These are phyloP conservation scores for Neoascia interrupta DNA, from an alignment of 2,888 invertebrate species.

Conservation along the genomic window DNA sequence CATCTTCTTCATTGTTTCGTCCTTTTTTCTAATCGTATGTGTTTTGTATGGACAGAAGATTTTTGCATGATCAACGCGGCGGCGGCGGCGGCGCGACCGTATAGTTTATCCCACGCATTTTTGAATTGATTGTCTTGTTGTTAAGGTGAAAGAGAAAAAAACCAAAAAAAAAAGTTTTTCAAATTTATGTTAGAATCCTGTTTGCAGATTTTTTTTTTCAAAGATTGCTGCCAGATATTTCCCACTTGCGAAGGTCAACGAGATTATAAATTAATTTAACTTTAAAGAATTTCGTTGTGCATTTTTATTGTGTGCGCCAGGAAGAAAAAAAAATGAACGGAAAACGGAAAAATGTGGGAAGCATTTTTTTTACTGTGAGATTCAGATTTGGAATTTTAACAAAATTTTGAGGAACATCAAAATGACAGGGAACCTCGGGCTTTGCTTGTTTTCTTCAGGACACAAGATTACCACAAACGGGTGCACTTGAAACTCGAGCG, in stretches of 20 bases:
- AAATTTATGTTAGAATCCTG: conserved; percentile 51
- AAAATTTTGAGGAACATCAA: no score
- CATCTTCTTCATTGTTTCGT: conserved; percentile 41
- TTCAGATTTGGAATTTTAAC: no score
- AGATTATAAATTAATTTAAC: no score
- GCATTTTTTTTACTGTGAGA: no score
- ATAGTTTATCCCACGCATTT: conserved; percentile 68
- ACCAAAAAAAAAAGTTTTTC: not conserved
- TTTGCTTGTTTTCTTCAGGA: no score
- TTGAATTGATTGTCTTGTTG: conserved; percentile 39
- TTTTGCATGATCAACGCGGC: not conserved
- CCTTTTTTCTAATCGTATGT: conserved; percentile 38
- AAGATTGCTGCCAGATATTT: conserved; percentile 7
- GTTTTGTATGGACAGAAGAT: conserved; percentile 3
- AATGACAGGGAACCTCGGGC: no score
- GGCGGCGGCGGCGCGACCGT: conserved; percentile 25
- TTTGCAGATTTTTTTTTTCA: conserved; percentile 14
- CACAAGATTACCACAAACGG: no score
- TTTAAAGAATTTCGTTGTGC: no score
- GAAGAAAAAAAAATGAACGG: no score
- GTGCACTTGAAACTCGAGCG: no score
- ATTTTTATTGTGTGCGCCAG: no score
- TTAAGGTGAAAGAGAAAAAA: conserved; percentile 13
- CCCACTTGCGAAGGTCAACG: conserved; percentile 44
- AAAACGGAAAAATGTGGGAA: no score